phyloP scores from a whole-genome alignment of 2,888 invertebrate species.

The Perdita meconis region DNA sequence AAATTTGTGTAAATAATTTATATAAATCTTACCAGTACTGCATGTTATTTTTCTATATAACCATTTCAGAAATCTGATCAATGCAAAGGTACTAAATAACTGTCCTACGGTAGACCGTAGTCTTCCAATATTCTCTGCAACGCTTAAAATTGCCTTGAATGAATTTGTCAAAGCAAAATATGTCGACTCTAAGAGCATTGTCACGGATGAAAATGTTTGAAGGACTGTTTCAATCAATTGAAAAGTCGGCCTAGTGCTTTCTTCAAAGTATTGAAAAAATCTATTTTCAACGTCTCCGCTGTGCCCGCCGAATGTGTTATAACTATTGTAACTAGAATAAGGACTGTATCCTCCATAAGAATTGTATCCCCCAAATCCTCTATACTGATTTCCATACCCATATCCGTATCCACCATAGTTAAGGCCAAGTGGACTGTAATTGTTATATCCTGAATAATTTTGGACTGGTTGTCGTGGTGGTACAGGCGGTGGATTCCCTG shows the following conservation, averaged over 20 bases:
- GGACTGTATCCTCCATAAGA: constrained; percentile 84
- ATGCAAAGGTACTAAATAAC: constrained; percentile 94
- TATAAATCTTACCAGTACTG: constrained; percentile 86
- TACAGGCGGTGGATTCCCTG: constrained; percentile 76
- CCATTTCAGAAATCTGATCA: constrained; percentile 92
- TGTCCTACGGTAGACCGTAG: constrained; percentile 93
- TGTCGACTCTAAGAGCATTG: constrained; percentile 98
- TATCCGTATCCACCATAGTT: constrained; percentile 77
- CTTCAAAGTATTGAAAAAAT: constrained; percentile 95
- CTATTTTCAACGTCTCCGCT: constrained; percentile 88
- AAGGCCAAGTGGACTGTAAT: constrained; percentile 67
- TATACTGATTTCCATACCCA: constrained; percentile 66
- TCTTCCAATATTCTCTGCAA: constrained; percentile 97
- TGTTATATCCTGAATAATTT: constrained; percentile 69
- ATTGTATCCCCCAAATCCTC: constrained; percentile 79
- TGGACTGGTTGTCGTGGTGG: constrained; percentile 75
- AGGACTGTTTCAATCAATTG: constrained; percentile 97
- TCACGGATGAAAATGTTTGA: constrained; percentile 95
- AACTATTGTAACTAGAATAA: constrained; percentile 72
- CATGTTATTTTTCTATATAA: constrained; percentile 90
- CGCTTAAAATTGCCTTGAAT: constrained; percentile 97
- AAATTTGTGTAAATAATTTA: constrained; percentile 3
- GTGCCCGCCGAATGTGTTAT: constrained; percentile 72
- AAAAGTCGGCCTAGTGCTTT: constrained; percentile 96
- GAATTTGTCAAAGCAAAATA: constrained; percentile 98